phyloP scores from a whole-genome alignment of 2,888 invertebrate genomes.

The Erebia palarica region DNA sequence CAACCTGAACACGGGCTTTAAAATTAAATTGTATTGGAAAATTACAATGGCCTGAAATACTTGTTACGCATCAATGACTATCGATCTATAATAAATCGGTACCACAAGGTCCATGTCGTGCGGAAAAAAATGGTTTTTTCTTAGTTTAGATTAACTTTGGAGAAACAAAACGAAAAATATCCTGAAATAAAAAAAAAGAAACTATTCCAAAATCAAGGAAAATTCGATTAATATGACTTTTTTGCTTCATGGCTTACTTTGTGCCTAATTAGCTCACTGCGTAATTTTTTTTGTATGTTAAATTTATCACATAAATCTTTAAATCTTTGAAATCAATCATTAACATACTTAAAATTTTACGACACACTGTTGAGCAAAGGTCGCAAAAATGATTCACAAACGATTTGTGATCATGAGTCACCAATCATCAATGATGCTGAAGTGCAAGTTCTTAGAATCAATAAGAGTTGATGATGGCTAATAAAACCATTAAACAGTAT shows the following conservation, averaged over 20 bases:
- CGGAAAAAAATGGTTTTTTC: neutral
- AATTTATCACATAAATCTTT: neutral
- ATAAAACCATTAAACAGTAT: neutral
- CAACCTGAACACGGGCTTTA: neutral
- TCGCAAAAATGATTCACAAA: conserved; percentile 45
- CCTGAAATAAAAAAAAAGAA: neutral
- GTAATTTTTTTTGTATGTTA: neutral
- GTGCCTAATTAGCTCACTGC: too few relatives aligned
- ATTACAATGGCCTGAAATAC: conserved; percentile 12
- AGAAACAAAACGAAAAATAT: conserved; percentile 1
- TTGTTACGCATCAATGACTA: conserved; percentile 9
- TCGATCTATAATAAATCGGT: neutral
- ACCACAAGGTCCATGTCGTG: conserved; percentile 7
- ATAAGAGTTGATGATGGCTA: conserved; percentile 12
- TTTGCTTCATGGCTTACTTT: too few relatives aligned
- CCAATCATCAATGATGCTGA: conserved; percentile 44
- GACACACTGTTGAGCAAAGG: conserved; percentile 12
- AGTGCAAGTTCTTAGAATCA: conserved; percentile 20
- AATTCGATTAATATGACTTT: too few relatives aligned
- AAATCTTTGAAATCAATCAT: neutral
- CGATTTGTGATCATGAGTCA: conserved; percentile 48
- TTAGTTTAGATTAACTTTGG: conserved; percentile 1
- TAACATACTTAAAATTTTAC: conserved; percentile 4
- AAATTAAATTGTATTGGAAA: conserved; percentile 10
- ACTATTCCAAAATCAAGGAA: neutral